A percentile compares a stretch with the other conserved stretches of the same genome.
Evolutionary conservation across 2,888 invertebrate genomes (phyloP).

Genomic region (Falcaria lacertinaria): DNA sequence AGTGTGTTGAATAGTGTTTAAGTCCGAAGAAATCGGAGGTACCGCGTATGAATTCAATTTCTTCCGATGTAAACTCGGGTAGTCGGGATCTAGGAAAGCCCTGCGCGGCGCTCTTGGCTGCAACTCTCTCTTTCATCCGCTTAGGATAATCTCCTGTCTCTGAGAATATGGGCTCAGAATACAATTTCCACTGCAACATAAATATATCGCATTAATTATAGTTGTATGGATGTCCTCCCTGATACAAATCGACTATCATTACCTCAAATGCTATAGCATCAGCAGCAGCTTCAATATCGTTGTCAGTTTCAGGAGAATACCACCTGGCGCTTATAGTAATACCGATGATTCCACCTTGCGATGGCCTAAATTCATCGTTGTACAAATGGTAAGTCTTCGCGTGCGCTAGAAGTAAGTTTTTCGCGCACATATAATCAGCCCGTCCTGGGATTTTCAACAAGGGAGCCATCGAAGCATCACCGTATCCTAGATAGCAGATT

Average conservation of each 20-base stretch:
- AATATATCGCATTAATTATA: not conserved
- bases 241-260: no score
- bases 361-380: slow-evolving; percentile 40
- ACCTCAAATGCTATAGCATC: slow-evolving; percentile 65
- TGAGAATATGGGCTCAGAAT: slow-evolving; percentile 81
- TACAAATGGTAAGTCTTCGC: slow-evolving; percentile 60
- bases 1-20: slow-evolving; percentile 81
- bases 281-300: slow-evolving; percentile 64
- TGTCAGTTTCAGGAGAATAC: slow-evolving; percentile 59
- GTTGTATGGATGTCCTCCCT: no score
- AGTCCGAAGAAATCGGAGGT: slow-evolving; percentile 84
- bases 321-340: slow-evolving; percentile 32
- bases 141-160: slow-evolving; percentile 81
- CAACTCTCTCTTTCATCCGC: slow-evolving; percentile 77
- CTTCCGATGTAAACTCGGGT: slow-evolving; percentile 78
- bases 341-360: slow-evolving; percentile 31
- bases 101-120: slow-evolving; percentile 75
- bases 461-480: slow-evolving; percentile 35
- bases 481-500: slow-evolving; percentile 61
- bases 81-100: slow-evolving; percentile 78
- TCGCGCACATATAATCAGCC: slow-evolving; percentile 69
- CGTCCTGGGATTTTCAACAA: slow-evolving; percentile 46
- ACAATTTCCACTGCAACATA: slow-evolving; percentile 71
- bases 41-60: slow-evolving; percentile 78
- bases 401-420: slow-evolving; percentile 75